These are phyloP conservation scores for Stichopus chloronotus DNA, from an alignment of 35 echinoderm and acorn worm genomes.

Conservation along the genomic window DNA sequence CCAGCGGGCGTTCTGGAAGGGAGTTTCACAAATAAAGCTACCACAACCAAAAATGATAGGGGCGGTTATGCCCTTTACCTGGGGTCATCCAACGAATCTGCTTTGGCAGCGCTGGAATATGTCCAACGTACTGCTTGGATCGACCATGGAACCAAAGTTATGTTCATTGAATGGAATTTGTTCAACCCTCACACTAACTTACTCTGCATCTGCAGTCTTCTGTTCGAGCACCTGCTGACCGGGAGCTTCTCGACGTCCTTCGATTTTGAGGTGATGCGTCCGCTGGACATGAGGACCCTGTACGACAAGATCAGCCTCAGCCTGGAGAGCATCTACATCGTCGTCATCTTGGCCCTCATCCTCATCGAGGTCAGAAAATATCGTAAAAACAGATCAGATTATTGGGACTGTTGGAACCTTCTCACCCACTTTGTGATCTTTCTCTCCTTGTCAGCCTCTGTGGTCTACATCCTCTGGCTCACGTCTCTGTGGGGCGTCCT, in stretches of 20 bases:
- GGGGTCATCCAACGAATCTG: background rate
- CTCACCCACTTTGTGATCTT: slow-evolving; percentile 70
- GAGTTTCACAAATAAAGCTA: slow-evolving; percentile 53
- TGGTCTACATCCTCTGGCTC: slow-evolving; percentile 51
- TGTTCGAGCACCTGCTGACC: slow-evolving; percentile 66
- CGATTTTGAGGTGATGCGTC: slow-evolving; percentile 64
- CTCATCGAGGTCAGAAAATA: slow-evolving; percentile 66
- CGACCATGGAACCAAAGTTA: slow-evolving; percentile 68
- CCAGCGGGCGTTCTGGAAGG: slow-evolving; percentile 36
- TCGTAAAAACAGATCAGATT: slow-evolving; percentile 29
- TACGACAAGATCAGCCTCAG: slow-evolving; percentile 68
- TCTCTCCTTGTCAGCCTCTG: slow-evolving; percentile 53
- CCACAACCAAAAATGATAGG: slow-evolving; percentile 5
- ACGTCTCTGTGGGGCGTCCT: slow-evolving; percentile 8
- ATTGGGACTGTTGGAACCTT: slow-evolving; percentile 80
- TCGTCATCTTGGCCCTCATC: slow-evolving; percentile 76
- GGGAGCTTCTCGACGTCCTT: slow-evolving; percentile 34
- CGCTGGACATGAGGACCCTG: slow-evolving; percentile 45
- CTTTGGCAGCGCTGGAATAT: background rate
- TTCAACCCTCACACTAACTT: slow-evolving; percentile 85
- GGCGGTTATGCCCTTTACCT: slow-evolving; percentile 80
- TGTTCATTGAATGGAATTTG: slow-evolving; percentile 87
- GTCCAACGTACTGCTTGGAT: slow-evolving; percentile 66
- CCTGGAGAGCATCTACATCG: slow-evolving; percentile 77
- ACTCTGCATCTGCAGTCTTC: slow-evolving; percentile 69